Evolutionary conservation across 1,140 invertebrate genomes (phyloP).

Genomic region (Drosophila nigromelanica): DNA sequence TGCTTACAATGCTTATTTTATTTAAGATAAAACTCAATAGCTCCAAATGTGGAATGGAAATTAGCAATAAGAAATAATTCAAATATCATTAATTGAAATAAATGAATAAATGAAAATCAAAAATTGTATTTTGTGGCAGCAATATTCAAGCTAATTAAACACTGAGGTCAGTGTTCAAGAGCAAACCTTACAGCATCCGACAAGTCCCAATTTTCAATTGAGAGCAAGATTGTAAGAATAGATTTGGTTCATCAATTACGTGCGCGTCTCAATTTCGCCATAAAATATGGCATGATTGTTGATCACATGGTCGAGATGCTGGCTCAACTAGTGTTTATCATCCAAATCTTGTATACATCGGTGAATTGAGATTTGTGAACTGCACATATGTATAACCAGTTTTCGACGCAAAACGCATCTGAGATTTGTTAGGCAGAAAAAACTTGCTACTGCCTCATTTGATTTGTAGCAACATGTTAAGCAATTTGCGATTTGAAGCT

Average conservation of each 20-base stretch:
- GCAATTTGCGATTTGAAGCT: background rate
- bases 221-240: background rate
- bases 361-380: background rate
- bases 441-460: background rate
- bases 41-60: no score
- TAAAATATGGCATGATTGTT: background rate
- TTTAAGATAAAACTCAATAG: no score
- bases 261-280: background rate
- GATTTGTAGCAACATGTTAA: background rate
- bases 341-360: background rate
- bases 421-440: background rate
- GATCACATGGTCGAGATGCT: background rate
- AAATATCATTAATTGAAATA: no score
- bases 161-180: no score
- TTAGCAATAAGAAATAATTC: background rate
- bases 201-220: constrained; percentile 1
- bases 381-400: background rate
- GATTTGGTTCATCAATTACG: background rate
- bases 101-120: no score
- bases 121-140: no score
- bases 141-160: no score
- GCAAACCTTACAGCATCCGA: no score
- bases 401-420: background rate
- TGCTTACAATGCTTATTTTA: no score
- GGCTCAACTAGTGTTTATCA: background rate